Percentiles rank a stretch among this genome's conserved stretches.
These are phyloP conservation scores for Microtus ochrogaster DNA, from an alignment of 2,113 vertebrate species.

Conservation along the genomic window DNA sequence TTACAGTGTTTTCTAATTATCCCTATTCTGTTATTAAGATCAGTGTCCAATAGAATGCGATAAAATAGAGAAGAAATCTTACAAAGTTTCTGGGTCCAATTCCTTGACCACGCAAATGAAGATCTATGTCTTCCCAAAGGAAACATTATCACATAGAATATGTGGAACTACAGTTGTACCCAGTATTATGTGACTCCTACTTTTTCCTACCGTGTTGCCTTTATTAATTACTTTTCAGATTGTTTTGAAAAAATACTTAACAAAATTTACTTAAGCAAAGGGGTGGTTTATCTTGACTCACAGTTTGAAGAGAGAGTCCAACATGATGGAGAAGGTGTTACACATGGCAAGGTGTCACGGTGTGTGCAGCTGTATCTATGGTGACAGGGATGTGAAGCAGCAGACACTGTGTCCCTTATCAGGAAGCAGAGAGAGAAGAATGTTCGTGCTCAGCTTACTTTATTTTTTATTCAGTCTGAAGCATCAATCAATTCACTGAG, in stretches of 20 bases:
- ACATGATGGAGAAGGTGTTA: not conserved
- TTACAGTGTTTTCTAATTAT: constrained; percentile 11
- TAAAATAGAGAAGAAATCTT: not conserved
- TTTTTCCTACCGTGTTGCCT: not conserved
- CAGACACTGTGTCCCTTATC: not conserved
- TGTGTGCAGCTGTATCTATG: not conserved
- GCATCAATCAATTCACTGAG: not conserved
- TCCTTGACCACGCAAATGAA: not conserved
- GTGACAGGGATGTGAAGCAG: not conserved
- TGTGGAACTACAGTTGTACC: not conserved
- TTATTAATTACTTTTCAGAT: not conserved
- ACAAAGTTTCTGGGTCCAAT: constrained; percentile 2
- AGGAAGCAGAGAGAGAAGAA: not conserved
- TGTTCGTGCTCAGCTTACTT: not conserved
- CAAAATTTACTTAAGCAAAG: not conserved
- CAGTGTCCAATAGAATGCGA: not conserved
- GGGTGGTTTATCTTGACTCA: not conserved
- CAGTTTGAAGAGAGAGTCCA: not conserved
- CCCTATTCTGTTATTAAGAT: constrained; percentile 1
- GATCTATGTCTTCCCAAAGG: not conserved
- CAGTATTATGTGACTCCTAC: not conserved
- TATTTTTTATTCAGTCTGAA: not conserved
- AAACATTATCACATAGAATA: not conserved
- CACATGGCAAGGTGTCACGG: not conserved
- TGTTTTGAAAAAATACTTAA: not conserved